Conservation (phyloP, 2,113 vertebrate genomes). For the Tachysurus vachellii region DNA sequence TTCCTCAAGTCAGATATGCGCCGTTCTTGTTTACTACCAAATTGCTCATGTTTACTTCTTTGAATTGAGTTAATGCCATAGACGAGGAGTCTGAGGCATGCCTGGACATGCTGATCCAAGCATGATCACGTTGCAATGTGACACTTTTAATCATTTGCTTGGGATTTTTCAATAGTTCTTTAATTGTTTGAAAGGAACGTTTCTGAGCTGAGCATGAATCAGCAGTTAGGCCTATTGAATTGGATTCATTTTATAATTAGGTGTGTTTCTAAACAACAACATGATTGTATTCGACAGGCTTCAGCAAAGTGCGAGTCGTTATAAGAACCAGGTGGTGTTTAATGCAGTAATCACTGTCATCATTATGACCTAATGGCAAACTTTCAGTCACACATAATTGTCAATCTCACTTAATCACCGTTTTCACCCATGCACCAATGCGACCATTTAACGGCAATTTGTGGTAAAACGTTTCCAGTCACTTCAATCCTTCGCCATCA, state of each 20-base stretch:
- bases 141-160: slow-evolving; percentile 20
- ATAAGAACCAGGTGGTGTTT: slow-evolving; percentile 47
- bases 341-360: slow-evolving; percentile 48
- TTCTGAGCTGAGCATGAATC: slow-evolving; percentile 13
- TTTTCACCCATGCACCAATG: slow-evolving; percentile 33
- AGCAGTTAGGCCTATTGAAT: slow-evolving; percentile 17
- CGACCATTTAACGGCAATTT: slow-evolving; percentile 39
- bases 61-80: slow-evolving; percentile 25
- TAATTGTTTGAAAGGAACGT: slow-evolving; percentile 29
- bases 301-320: slow-evolving; percentile 23
- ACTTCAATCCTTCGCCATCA: background rate
- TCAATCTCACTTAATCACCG: slow-evolving; percentile 51
- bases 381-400: slow-evolving; percentile 42
- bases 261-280: slow-evolving; percentile 40
- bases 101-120: background rate
- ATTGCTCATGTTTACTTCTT: slow-evolving; percentile 24
- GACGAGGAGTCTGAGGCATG: background rate
- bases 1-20: slow-evolving; percentile 43
- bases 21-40: slow-evolving; percentile 39
- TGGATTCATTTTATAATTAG: slow-evolving; percentile 33
- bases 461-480: slow-evolving; percentile 37
- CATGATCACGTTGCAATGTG: background rate
- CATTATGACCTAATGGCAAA: slow-evolving; percentile 41
- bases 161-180: slow-evolving; percentile 6
- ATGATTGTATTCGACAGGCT: slow-evolving; percentile 48